These are phyloP conservation scores for Eriosoma lanigerum DNA, from an alignment of 1,140 invertebrate genomes.

Conservation along the genomic window DNA sequence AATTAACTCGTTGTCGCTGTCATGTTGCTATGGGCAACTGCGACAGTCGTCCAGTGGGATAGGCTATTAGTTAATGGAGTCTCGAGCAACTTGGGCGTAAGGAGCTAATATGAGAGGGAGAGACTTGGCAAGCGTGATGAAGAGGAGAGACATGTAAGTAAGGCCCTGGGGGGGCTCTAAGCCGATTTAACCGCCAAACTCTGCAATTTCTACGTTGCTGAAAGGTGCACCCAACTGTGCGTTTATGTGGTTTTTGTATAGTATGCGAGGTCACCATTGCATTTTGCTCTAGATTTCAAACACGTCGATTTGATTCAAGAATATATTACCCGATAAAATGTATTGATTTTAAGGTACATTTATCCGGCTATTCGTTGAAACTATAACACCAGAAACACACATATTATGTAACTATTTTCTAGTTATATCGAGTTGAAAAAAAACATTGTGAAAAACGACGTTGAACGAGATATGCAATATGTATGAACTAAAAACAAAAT, in stretches of 20 bases:
- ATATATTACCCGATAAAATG: not conserved
- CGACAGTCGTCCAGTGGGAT: not conserved
- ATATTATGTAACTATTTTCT: not conserved
- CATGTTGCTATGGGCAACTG: slow-evolving; percentile 31
- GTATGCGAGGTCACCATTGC: not conserved
- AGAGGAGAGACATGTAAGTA: slow-evolving; percentile 22
- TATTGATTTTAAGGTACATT: not conserved
- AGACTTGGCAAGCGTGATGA: slow-evolving; percentile 8
- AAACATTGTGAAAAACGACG: not conserved
- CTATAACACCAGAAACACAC: not conserved
- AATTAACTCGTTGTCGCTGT: slow-evolving; percentile 18
- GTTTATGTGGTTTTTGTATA: not conserved
- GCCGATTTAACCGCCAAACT: slow-evolving; percentile 45
- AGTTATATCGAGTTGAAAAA: not conserved
- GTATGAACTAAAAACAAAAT: slow-evolving; percentile 40
- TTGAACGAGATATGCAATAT: slow-evolving; percentile 40
- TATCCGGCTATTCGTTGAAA: not conserved
- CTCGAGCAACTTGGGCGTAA: not conserved
- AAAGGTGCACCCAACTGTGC: slow-evolving; percentile 27
- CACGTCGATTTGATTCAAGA: slow-evolving; percentile 12
- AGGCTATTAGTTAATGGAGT: slow-evolving; percentile 50
- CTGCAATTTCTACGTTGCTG: slow-evolving; percentile 7
- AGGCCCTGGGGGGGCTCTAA: slow-evolving; percentile 37
- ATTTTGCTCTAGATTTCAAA: slow-evolving; percentile 4
- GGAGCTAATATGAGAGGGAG: slow-evolving; percentile 29